Percentiles rank a stretch among this genome's conserved stretches.
Evolutionary conservation across 2,797 vertebrate genomes (phyloP).

Genomic region (Acipenser transmontanus): DNA sequence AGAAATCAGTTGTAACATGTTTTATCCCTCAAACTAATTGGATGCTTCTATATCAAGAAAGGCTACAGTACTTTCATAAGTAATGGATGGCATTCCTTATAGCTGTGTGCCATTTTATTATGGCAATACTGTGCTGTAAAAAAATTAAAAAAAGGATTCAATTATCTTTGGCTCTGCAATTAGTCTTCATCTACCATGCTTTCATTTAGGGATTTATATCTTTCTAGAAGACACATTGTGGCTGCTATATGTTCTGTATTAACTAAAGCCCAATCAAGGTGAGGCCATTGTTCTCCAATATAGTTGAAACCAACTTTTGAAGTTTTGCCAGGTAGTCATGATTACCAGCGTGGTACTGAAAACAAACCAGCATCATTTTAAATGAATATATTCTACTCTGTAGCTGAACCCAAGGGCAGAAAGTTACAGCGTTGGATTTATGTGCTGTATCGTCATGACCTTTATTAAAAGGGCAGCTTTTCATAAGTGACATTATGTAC

Average conservation of each 20-base stretch:
- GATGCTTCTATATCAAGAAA: slow-evolving; percentile 6
- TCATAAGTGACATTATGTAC: too few species aligned
- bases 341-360: too few species aligned
- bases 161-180: not conserved
- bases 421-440: too few species aligned
- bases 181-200: not conserved
- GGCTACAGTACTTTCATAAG: slow-evolving; percentile 2
- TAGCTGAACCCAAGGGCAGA: too few species aligned
- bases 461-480: too few species aligned
- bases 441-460: too few species aligned
- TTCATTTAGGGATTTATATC: not conserved
- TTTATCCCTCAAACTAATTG: slow-evolving; percentile 10
- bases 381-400: too few species aligned
- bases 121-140: not conserved
- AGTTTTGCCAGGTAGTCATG: too few species aligned
- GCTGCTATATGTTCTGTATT: not conserved
- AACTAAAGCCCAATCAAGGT: not conserved
- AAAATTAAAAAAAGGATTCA: not conserved
- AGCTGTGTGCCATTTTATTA: slow-evolving; percentile 2
- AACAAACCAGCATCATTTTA: too few species aligned
- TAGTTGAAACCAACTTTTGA: not conserved
- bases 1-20: not conserved
- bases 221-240: not conserved
- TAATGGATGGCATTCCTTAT: slow-evolving; percentile 5
- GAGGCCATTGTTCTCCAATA: not conserved